These are phyloP conservation scores for Drymodes brunneopygia DNA, from an alignment of 2,113 vertebrate species.

Conservation along the genomic window DNA sequence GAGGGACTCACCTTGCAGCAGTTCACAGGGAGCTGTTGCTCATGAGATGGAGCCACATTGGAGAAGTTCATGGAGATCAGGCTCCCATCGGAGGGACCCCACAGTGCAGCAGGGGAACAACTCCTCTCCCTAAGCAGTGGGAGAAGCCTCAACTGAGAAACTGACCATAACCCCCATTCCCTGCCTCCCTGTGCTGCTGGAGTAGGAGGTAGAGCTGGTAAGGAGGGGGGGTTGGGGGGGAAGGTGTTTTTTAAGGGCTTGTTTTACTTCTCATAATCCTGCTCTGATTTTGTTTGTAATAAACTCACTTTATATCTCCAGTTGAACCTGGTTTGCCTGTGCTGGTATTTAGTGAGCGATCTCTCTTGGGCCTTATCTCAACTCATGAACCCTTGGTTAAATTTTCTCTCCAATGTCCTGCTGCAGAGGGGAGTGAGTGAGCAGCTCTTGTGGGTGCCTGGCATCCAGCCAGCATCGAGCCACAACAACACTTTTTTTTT, in stretches of 20 bases:
- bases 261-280: neutral
- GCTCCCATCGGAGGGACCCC: neutral
- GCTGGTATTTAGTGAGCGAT: neutral
- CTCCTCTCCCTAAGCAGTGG: neutral
- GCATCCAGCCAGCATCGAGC: neutral
- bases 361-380: neutral
- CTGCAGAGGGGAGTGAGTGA: neutral
- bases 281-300: neutral
- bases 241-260: neutral
- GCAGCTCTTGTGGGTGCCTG: neutral
- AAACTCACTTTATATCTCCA: neutral
- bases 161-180: neutral
- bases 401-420: neutral
- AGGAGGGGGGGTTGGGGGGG: neutral
- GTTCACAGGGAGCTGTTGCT: accelerated
- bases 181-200: neutral
- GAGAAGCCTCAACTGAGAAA: neutral
- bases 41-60: accelerated
- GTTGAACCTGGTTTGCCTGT: neutral
- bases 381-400: neutral
- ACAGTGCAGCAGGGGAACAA: neutral
- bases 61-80: neutral
- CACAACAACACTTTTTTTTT: neutral
- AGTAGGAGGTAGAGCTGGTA: neutral
- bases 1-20: neutral